These are phyloP conservation scores for Notamacropus eugenii DNA, from an alignment of 2,797 vertebrate genomes.

Conservation along the genomic window DNA sequence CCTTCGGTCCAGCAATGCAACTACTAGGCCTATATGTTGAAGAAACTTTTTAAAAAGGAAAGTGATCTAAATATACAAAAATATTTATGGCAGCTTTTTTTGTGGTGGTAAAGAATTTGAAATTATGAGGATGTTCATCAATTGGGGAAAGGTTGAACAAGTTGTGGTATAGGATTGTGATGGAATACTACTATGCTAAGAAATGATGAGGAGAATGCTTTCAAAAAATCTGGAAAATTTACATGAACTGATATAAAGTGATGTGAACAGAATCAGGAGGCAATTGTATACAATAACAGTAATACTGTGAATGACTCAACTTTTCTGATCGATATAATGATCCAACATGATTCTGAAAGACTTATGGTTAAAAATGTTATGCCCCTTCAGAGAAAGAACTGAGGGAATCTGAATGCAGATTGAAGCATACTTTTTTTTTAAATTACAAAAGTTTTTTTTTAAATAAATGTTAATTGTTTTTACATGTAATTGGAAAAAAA, in stretches of 20 bases:
- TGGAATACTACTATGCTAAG: not conserved
- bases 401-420: no score
- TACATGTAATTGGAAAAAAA: not conserved
- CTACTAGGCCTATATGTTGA: not conserved
- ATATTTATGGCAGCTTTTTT: not conserved
- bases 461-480: not conserved
- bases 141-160: not conserved
- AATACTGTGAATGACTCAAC: not conserved
- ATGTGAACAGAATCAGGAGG: not conserved
- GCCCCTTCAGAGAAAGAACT: not conserved
- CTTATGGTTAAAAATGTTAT: not conserved
- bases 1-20: not conserved
- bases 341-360: not conserved
- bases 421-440: not conserved
- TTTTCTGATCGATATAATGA: not conserved
- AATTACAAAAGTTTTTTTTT: no score
- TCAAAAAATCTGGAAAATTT: not conserved
- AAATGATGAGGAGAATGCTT: not conserved
- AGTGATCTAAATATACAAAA: not conserved
- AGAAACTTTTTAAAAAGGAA: not conserved
- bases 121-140: not conserved
- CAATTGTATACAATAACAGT: not conserved
- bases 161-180: not conserved
- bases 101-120: not conserved
- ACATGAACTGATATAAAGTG: not conserved